These are phyloP conservation scores for Numida meleagris DNA, from an alignment of 2,113 vertebrate species.

Conservation along the genomic window DNA sequence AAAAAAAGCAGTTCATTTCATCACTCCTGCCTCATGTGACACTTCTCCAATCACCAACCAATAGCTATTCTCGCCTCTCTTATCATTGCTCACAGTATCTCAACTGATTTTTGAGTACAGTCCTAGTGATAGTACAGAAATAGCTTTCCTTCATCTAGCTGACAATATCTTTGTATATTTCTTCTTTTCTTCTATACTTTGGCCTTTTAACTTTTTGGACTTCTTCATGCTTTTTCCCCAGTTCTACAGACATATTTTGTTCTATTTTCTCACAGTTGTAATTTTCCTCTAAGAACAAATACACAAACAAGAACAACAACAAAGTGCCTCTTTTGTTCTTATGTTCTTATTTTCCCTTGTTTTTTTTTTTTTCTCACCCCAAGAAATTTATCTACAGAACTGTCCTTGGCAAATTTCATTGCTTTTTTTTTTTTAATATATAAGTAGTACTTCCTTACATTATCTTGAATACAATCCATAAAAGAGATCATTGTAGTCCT, in stretches of 20 bases:
- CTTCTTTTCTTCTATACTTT: background rate
- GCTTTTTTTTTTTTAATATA: background rate
- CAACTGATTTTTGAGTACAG: conserved; percentile 14
- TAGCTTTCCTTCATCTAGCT: background rate
- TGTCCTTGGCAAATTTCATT: background rate
- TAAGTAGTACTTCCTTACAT: background rate
- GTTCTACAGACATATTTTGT: background rate
- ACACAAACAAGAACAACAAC: background rate
- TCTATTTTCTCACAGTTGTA: background rate
- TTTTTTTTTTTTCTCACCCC: rapidly evolving
- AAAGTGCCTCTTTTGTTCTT: rapidly evolving
- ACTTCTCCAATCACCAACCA: background rate
- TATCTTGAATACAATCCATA: background rate
- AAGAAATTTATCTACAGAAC: background rate
- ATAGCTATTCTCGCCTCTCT: background rate
- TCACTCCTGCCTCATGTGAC: background rate
- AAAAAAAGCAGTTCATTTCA: background rate
- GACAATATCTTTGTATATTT: background rate
- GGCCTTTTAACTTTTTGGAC: background rate
- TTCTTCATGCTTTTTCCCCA: background rate
- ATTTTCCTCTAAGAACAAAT: background rate
- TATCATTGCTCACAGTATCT: background rate
- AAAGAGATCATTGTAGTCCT: background rate
- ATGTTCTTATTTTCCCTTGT: background rate
- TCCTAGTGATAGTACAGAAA: background rate